Conservation (phyloP, 2,113 vertebrate genomes). For the Phrynocephalus versicolor region DNA sequence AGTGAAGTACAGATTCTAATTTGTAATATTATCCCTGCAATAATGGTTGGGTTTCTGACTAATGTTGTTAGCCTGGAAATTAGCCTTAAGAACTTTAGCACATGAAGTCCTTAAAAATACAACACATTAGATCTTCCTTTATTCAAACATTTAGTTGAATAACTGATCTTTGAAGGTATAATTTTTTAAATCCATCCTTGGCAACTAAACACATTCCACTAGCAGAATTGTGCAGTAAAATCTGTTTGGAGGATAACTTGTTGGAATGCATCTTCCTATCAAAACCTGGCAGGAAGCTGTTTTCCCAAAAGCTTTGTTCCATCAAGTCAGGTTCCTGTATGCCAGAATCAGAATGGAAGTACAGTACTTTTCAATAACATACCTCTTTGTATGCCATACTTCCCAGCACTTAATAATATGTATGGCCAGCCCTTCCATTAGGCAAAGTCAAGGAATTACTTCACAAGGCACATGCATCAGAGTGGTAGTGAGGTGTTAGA, state of each 20-base stretch:
- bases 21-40: not conserved
- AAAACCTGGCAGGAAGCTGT: not conserved
- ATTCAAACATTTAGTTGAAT: too few relatives aligned
- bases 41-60: not conserved
- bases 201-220: too few relatives aligned
- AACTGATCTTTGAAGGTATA: too few relatives aligned
- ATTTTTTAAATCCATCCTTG: too few relatives aligned
- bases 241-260: not conserved
- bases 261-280: not conserved
- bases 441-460: too few relatives aligned
- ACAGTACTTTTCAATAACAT: not conserved
- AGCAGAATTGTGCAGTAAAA: not conserved
- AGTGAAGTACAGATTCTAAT: not conserved
- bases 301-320: not conserved
- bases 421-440: not conserved
- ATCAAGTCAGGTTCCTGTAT: not conserved
- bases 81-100: not conserved
- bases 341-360: not conserved
- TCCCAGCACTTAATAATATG: not conserved
- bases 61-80: not conserved
- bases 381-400: too few relatives aligned
- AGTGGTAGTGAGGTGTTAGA: too few relatives aligned
- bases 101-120: not conserved
- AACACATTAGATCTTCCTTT: too few relatives aligned
- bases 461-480: not conserved